These are phyloP conservation scores for Papilio machaon DNA, from an alignment of 1,140 invertebrate species.

Conservation along the genomic window DNA sequence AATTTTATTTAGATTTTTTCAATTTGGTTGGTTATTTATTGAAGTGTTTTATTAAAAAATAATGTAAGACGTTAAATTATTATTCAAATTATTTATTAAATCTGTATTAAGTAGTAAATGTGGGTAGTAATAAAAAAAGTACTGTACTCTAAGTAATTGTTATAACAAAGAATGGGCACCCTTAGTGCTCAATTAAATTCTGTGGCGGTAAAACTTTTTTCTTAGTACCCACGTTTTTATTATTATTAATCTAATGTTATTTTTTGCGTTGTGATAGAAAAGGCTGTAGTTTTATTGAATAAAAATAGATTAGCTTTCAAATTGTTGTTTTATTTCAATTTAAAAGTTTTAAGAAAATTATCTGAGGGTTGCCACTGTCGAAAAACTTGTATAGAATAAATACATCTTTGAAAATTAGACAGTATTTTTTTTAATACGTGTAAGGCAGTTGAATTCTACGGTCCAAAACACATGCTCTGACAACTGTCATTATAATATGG, in stretches of 20 bases:
- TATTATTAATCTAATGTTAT: neutral
- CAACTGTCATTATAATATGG: neutral
- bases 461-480: too few species aligned
- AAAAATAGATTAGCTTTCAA: neutral
- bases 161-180: too few species aligned
- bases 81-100: neutral
- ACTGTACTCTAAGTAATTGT: too few species aligned
- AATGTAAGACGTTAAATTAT: neutral
- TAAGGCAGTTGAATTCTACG: too few species aligned
- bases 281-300: neutral
- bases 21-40: too few species aligned
- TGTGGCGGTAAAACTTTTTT: neutral
- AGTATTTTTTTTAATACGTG: too few species aligned
- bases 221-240: neutral
- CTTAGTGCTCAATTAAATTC: too few species aligned
- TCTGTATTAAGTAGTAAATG: neutral
- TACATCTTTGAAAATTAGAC: too few species aligned
- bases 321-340: neutral
- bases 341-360: neutral
- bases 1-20: too few species aligned
- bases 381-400: too few species aligned
- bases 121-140: neutral
- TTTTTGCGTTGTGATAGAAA: neutral
- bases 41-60: neutral
- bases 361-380: too few species aligned